These are phyloP conservation scores for Pangasianodon gigas DNA, from an alignment of 2,113 vertebrate species.

Conservation along the genomic window DNA sequence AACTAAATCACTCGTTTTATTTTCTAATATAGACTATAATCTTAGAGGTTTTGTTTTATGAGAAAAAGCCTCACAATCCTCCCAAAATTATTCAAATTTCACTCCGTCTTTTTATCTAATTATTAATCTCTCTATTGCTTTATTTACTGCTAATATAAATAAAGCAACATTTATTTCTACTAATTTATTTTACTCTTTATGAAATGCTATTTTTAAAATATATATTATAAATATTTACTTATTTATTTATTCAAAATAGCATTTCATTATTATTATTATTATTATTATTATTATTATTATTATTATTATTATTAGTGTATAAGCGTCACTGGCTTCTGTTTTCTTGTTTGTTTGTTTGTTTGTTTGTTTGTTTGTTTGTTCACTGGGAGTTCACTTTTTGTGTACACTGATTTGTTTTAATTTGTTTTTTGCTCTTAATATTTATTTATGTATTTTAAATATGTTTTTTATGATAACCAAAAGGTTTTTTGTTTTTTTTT, in stretches of 20 bases:
- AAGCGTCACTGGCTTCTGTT: neutral
- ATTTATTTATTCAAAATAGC: neutral
- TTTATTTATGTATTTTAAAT: neutral
- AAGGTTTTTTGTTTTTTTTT: neutral
- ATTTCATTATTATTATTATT: neutral
- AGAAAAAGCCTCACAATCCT: neutral
- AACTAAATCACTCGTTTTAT: neutral
- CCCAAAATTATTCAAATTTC: neutral
- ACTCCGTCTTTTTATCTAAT: too few species aligned
- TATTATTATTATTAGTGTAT: neutral
- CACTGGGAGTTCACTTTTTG: neutral
- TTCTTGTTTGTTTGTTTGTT: neutral
- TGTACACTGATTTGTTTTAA: neutral
- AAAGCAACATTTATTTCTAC: neutral
- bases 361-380: neutral
- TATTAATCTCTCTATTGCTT: neutral
- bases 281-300: neutral
- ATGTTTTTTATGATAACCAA: neutral
- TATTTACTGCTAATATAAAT: neutral
- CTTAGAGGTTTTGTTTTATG: neutral
- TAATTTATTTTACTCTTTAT: neutral
- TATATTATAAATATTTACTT: neutral
- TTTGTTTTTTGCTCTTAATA: neutral
- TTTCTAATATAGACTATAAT: neutral
- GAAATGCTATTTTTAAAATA: neutral